phyloP scores from a whole-genome alignment of 92 coral and sea anemone species.

The Metridium senile region DNA sequence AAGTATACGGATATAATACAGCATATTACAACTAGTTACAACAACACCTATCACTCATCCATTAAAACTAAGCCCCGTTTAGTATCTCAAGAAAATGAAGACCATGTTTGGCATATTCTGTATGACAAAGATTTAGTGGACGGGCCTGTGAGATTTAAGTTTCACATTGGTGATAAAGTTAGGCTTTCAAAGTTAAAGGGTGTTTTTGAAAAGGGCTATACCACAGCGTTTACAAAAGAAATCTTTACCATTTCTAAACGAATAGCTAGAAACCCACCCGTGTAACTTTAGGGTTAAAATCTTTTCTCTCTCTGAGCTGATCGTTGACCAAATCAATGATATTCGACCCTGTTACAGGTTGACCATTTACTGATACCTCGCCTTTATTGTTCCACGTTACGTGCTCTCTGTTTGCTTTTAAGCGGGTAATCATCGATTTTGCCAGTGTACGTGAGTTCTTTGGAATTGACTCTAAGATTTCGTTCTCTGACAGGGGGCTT shows the following conservation, averaged over 20 bases:
- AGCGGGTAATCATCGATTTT: constrained; percentile 1
- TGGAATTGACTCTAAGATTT: constrained; percentile 22
- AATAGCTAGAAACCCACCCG: constrained; percentile 28
- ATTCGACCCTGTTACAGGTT: constrained; percentile 34
- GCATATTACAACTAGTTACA: constrained; percentile 23
- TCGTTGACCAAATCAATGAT: constrained; percentile 43
- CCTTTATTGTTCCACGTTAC: constrained; percentile 42
- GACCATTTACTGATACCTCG: constrained; percentile 16
- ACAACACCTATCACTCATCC: constrained; percentile 26
- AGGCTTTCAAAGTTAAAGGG: constrained; percentile 24
- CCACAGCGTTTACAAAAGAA: constrained; percentile 26
- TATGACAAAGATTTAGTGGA: constrained; percentile 21
- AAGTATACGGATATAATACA: constrained; percentile 19
- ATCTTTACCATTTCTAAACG: constrained; percentile 37
- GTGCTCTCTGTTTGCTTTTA: constrained; percentile 25
- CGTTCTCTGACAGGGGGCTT: not conserved
- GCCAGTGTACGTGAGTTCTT: constrained; percentile 21
- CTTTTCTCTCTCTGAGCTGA: constrained; percentile 26
- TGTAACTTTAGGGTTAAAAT: constrained; percentile 30
- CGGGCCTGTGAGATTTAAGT: constrained; percentile 7
- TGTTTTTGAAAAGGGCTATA: constrained; percentile 41
- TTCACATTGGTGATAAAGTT: constrained; percentile 36
- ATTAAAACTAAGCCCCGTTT: constrained; percentile 27
- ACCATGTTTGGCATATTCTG: constrained; percentile 32
- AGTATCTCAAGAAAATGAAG: constrained; percentile 24